These are phyloP conservation scores for Amphiura filiformis DNA, from an alignment of 35 echinoderm and acorn worm species.

Conservation along the genomic window DNA sequence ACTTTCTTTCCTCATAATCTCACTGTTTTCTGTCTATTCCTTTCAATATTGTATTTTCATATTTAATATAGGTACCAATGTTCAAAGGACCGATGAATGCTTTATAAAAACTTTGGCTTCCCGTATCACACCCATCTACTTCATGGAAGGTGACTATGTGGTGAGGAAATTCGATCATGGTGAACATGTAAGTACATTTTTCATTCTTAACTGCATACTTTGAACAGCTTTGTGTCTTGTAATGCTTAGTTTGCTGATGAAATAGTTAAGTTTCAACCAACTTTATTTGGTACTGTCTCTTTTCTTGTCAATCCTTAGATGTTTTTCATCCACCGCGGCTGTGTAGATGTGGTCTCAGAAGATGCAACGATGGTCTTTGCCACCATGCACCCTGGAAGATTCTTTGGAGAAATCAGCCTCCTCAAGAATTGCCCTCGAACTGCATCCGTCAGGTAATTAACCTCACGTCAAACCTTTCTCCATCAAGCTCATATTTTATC, in stretches of 20 bases:
- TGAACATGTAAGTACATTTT: constrained; percentile 91
- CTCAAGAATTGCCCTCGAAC: constrained; percentile 87
- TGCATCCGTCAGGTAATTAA: constrained; percentile 81
- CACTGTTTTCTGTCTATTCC: too few relatives aligned
- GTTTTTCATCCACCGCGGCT: constrained; percentile 96
- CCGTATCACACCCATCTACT: constrained; percentile 89
- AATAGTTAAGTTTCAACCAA: too few relatives aligned
- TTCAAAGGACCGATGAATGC: constrained; percentile 94
- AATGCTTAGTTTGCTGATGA: too few relatives aligned
- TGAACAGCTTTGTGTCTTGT: too few relatives aligned
- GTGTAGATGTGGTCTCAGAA: constrained; percentile 88
- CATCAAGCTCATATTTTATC: too few relatives aligned
- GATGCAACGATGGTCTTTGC: constrained; percentile 86
- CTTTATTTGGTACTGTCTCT: too few relatives aligned
- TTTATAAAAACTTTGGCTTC: constrained; percentile 98
- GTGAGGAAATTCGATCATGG: constrained; percentile 94
- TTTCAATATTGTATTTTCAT: too few relatives aligned
- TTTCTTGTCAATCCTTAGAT: constrained; percentile 72
- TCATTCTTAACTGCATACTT: too few relatives aligned
- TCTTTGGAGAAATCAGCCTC: constrained; percentile 96
- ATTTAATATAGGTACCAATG: constrained; percentile 97
- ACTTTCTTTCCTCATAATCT: too few relatives aligned
- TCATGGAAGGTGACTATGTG: constrained; percentile 79
- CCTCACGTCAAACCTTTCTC: too few relatives aligned
- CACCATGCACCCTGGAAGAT: constrained; percentile 88